Percentiles rank a stretch among this genome's conserved stretches.
Evolutionary conservation across 2,888 invertebrate genomes (phyloP).

Genomic region (Zaprionus obscuricornis): DNA sequence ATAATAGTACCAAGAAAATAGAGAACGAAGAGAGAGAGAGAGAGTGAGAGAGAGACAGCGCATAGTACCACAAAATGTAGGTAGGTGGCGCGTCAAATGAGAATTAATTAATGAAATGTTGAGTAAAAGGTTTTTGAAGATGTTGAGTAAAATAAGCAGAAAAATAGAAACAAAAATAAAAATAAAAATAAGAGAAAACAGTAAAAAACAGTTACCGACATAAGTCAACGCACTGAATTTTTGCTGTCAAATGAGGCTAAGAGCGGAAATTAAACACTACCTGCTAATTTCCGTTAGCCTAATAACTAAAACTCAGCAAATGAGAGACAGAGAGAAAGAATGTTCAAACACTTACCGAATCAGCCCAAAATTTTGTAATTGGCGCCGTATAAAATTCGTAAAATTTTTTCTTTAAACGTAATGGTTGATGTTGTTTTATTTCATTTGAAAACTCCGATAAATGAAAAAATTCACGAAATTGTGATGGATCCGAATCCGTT

Average conservation of each 20-base stretch:
- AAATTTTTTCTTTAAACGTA: slow-evolving; percentile 93
- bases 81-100: too few relatives aligned
- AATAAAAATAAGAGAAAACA: slow-evolving; percentile 17
- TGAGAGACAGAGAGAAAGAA: neutral
- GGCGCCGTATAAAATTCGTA: slow-evolving; percentile 99
- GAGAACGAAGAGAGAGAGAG: too few relatives aligned
- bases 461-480: slow-evolving; percentile 83
- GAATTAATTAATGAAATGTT: too few relatives aligned
- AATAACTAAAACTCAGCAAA: slow-evolving; percentile 19
- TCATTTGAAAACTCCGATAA: slow-evolving; percentile 85
- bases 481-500: slow-evolving; percentile 83
- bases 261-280: slow-evolving; percentile 53
- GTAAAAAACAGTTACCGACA: slow-evolving; percentile 5
- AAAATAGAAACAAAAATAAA: slow-evolving; percentile 2
- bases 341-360: slow-evolving; percentile 90
- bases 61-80: too few relatives aligned
- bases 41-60: slow-evolving; percentile 29
- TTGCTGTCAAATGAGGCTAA: slow-evolving; percentile 15
- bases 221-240: slow-evolving; percentile 1
- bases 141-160: neutral
- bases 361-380: slow-evolving; percentile 99
- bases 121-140: neutral
- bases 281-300: slow-evolving; percentile 50
- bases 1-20: too few relatives aligned
- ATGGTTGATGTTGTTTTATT: slow-evolving; percentile 89